Evolutionary conservation across 1,140 invertebrate genomes (phyloP), one percentile per base, ranked within the genome.

Genomic region (Meloidogyne exigua): DNA sequence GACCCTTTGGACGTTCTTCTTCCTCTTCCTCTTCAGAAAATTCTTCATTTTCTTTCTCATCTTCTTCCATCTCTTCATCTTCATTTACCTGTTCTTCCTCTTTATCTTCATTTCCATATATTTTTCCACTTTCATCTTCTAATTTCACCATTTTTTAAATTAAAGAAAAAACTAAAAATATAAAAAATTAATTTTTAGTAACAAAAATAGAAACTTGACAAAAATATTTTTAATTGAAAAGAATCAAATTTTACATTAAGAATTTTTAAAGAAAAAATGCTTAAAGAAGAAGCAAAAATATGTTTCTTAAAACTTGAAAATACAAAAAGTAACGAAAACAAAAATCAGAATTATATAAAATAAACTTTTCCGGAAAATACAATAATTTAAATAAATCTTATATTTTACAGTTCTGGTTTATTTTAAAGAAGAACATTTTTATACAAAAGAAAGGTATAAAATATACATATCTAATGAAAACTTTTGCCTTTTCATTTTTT

Each of bases 121-220:
- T 64, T 26, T 57, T 44, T 39, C 42, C 68, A 4, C 28, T 64
- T 32, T 75, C 68, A 0, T 78, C 79, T 11, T 81, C 28, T 15
- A 79, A 71, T 63, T 75, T 80, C 4, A 67, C 57, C 77, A 81
- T 82, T 81, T 82, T 70, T 78, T 23, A 23, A 57, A 21, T 7
- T 15, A n/a, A 57, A 39, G 3, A 39, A 39, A 39, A 39, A 39
- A 39, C 36, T 39, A 39, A 39, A 39, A 39, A 57, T n/a, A 57
- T 57, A 1, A 7, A 57, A 57, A 57, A 57, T n/a, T 15, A 44
- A 44, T 44, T 44, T 44, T 44, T 44, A 44, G 42, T 2, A 15
- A 44, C 42, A 44, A 44, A 15, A 18, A 44, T 15, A 44, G 42
- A 44, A 44, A 44, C 15, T 44, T 44, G 42, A 13, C 42, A 44